These are phyloP conservation scores for Macrosoma leucophasiata DNA, from an alignment of 2,888 invertebrate genomes.

Conservation along the genomic window DNA sequence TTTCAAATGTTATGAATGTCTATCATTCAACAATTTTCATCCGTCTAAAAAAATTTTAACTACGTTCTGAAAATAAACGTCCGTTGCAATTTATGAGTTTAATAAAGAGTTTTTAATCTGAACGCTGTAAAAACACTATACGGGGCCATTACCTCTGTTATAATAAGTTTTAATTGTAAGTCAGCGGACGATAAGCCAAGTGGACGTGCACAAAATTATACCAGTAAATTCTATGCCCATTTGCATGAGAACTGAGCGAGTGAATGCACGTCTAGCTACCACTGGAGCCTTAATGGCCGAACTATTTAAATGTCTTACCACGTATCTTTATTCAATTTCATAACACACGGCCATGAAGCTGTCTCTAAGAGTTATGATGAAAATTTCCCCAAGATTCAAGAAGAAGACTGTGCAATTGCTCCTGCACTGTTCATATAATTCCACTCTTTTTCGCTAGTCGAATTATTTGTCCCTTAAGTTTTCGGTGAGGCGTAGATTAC, in stretches of 20 bases:
- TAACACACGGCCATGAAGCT: constrained; percentile 32
- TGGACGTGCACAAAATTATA: constrained; percentile 41
- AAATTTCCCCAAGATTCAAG: constrained; percentile 34
- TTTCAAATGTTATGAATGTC: too few relatives aligned
- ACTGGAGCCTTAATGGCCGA: constrained; percentile 44
- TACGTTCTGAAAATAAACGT: too few relatives aligned
- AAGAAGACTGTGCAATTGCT: too few relatives aligned
- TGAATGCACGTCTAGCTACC: constrained; percentile 37
- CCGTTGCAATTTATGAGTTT: constrained; percentile 29
- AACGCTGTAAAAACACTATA: constrained; percentile 27
- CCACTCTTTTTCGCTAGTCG: too few relatives aligned
- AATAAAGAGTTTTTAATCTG: constrained; percentile 29
- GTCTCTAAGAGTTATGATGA: constrained; percentile 37
- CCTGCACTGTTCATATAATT: too few relatives aligned
- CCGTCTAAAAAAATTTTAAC: too few relatives aligned
- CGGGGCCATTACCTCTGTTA: constrained; percentile 30
- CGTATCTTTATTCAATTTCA: constrained; percentile 55
- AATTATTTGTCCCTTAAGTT: too few relatives aligned
- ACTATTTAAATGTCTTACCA: constrained; percentile 57
- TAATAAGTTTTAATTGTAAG: constrained; percentile 44
- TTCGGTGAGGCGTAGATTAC: too few relatives aligned
- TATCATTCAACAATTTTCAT: too few relatives aligned
- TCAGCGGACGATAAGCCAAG: constrained; percentile 25
- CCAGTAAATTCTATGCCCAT: constrained; percentile 44
- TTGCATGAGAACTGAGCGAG: constrained; percentile 50